Evolutionary conservation across 2,888 invertebrate genomes (phyloP), one percentile per base, ranked within the genome.

Genomic region (Cephus sareptanus): DNA sequence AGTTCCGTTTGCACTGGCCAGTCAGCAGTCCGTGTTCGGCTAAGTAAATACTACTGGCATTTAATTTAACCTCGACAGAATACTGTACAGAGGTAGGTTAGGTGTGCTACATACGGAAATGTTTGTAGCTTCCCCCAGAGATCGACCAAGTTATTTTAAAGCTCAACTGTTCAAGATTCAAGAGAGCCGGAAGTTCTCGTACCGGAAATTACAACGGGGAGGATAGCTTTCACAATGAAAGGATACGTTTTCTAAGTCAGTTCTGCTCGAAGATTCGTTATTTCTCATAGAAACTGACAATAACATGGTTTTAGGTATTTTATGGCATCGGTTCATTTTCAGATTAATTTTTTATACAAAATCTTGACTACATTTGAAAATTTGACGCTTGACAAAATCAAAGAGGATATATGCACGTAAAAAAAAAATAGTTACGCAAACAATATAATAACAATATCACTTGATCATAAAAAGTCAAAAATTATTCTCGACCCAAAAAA

Each of bases 1-100:
- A 23, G 56, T 56, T 56, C 56, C 56, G 56, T 56, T 56, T 56
- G 56, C 56, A 56, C 56, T 56, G 56, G 56, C 56, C 9, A 56
- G 56, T 23, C 56, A 23, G 56, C 56, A 56, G 56, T 23, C 56
- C 9, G n/a, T 69, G 31, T 73, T 56, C 71, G 34, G 34, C 73
- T 34, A 76, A 76, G 35, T 56, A 73, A 76, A 76, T 73, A 40
- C 33, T 33, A 40, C 71, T n/a, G 71, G 73, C 34, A 76, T 76
- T 73, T 76, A 76, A 73, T 76, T 76, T 33, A 34, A 73, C 31
- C 40, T 73, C 73, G 40, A n/a, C 70, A 71, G 75, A 37, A 34
- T 31, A 23, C 37, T 11, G 75, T 31, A 68, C 23, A 56, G 23
- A 56, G 23, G 56, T 56, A 6, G 56, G 56, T 56, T 23, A 56